Conservation (phyloP, 2,888 invertebrate genomes). For the Andrena minutula region DNA sequence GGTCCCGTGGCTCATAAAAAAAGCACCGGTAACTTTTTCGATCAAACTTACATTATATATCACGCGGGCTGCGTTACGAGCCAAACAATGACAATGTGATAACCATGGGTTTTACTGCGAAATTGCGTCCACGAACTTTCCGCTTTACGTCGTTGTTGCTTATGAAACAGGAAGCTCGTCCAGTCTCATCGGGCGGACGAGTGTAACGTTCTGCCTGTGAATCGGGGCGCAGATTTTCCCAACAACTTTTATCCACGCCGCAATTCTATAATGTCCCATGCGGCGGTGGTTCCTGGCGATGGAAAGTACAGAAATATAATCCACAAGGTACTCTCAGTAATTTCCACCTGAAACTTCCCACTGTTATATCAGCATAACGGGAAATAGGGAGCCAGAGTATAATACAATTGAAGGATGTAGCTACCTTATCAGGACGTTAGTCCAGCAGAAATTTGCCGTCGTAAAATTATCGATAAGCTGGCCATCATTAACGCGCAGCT, state of each 20-base stretch:
- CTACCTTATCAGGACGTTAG: neutral
- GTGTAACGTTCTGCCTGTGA: constrained; percentile 5
- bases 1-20: constrained; percentile 38
- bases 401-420: too few relatives aligned
- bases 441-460: neutral
- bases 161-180: constrained; percentile 23
- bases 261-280: neutral
- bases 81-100: constrained; percentile 47
- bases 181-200: neutral
- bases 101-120: constrained; percentile 43
- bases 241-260: neutral
- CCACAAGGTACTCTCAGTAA: neutral
- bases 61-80: constrained; percentile 44
- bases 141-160: constrained; percentile 34
- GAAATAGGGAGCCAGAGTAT: neutral
- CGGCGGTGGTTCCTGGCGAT: neutral
- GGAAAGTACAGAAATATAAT: neutral
- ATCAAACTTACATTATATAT: constrained; percentile 59
- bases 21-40: constrained; percentile 50
- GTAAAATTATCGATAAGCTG: neutral
- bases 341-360: neutral
- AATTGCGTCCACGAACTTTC: constrained; percentile 43
- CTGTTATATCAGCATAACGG: neutral
- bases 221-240: too few relatives aligned
- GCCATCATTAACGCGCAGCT: constrained; percentile 7